Base-by-base conservation (phyloP, 2,888 invertebrate genomes). In the Romanomermis culicivorax region DNA sequence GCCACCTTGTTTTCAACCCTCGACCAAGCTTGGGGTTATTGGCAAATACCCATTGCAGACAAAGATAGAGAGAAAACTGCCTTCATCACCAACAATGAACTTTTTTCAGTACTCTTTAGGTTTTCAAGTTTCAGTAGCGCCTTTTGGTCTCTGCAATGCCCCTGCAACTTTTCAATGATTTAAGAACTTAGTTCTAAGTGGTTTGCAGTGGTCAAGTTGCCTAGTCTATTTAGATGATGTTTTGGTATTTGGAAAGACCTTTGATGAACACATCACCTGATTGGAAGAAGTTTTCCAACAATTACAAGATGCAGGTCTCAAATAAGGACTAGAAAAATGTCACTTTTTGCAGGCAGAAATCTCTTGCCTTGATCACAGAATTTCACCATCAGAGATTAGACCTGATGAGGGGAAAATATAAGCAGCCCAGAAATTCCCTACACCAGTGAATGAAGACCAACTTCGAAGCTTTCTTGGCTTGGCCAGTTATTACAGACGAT, bases 121-220 rank as follows among this genome's bases (percentile, higher is more conserved):
- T n/a, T n/a, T n/a, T n/a, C 55, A 61, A 24, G 60, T 54, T 51
- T 54, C 55, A 3, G 42, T 55, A 4, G 55, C 59, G 56, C 50
- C 56, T 0, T 61, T 58, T 51, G 57, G 59, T 7, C 43, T 60
- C 1, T 54, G 57, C 2, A 58, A 56, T 23, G 57, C 57, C 29
- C 56, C 57, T 23, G 56, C 58, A 1, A 57, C 55, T 14, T 61
- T 59, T 43, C 57, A 61, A 55, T 30, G 58, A 14, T 51, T 58
- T 4, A 42, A 43, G 23, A 4, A 47, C 4, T 11, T 20, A 4
- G 43, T 52, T 7, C 23, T 52, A 24, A 3, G 17, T 11, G 48
- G 25, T n/a, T 20, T 23, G 23, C 23, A 25, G 25, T 25, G 23
- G 48, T 14, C 11, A 11, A 25, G 11, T 48, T 23, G 48, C 23